phyloP scores from a whole-genome alignment of 2,888 invertebrate species.

The Sphaerophoria taeniata region DNA sequence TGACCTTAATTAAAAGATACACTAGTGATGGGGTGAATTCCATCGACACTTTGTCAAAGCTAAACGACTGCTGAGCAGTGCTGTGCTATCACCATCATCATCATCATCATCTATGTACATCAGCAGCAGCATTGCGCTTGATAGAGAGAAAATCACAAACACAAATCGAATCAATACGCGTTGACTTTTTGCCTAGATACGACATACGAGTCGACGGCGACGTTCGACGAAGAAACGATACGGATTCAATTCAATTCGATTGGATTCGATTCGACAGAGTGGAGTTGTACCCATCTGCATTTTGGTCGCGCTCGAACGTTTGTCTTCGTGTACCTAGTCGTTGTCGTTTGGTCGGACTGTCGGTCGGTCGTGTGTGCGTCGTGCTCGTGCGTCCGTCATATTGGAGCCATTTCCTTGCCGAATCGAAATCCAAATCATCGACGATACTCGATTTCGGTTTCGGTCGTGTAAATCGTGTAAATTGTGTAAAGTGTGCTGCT shows the following conservation, averaged over 20 bases:
- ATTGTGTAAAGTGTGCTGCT: conserved; percentile 15
- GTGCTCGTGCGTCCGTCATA: conserved; percentile 21
- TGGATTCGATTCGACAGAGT: conserved; percentile 9
- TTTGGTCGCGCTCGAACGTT: conserved; percentile 18
- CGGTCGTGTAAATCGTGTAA: conserved; percentile 25
- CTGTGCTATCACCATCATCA: conserved; percentile 2
- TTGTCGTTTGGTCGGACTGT: neutral
- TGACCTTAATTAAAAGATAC: conserved; percentile 71
- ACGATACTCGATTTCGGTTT: neutral
- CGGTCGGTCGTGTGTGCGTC: neutral
- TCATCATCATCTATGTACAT: neutral
- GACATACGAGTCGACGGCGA: neutral
- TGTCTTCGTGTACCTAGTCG: neutral
- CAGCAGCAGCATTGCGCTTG: conserved; percentile 19
- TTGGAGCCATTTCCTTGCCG: conserved; percentile 2
- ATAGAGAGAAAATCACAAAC: conserved; percentile 68
- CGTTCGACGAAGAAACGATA: conserved; percentile 27
- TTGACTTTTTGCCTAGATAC: conserved; percentile 66
- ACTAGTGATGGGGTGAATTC: conserved; percentile 71
- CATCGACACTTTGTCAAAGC: conserved; percentile 66
- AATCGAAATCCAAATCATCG: conserved; percentile 29
- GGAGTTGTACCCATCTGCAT: conserved; percentile 38
- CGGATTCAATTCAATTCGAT: conserved; percentile 11
- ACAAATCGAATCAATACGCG: conserved; percentile 73
- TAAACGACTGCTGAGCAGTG: conserved; percentile 37